phyloP scores from a whole-genome alignment of 1,140 invertebrate species.

The Drosophila asahinai region DNA sequence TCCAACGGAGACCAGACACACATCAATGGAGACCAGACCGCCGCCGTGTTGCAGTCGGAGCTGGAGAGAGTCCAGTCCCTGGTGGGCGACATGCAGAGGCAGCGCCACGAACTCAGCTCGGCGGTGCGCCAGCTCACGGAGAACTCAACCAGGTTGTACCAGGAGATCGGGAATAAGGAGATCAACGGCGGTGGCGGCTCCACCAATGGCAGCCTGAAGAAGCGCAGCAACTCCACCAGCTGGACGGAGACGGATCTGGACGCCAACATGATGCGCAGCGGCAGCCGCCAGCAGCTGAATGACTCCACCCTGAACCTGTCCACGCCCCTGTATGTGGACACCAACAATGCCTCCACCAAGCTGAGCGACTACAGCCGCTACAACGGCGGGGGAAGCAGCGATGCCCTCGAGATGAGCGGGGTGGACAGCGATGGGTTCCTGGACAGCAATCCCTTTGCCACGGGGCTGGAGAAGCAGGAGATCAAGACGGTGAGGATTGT shows the following conservation, averaged over 20 bases:
- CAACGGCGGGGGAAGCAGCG: conserved; percentile 70
- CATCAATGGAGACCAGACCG: conserved; percentile 86
- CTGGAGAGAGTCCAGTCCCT: conserved; percentile 92
- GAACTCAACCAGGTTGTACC: conserved; percentile 87
- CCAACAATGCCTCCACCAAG: conserved; percentile 81
- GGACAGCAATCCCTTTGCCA: conserved; percentile 87
- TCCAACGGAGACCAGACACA: conserved; percentile 48
- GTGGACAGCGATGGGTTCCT: conserved; percentile 86
- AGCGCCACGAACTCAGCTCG: conserved; percentile 92
- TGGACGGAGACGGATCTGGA: conserved; percentile 97
- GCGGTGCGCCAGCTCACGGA: conserved; percentile 93
- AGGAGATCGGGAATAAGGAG: conserved; percentile 83
- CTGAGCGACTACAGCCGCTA: conserved; percentile 77
- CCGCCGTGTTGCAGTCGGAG: conserved; percentile 91
- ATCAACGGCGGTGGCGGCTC: conserved; percentile 46
- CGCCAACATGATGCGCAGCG: conserved; percentile 86
- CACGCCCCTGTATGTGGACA: conserved; percentile 87
- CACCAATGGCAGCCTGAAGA: conserved; percentile 83
- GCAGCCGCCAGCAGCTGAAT: conserved; percentile 67
- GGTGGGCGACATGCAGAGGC: conserved; percentile 93
- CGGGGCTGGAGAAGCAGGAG: conserved; percentile 93
- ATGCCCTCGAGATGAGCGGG: conserved; percentile 78
- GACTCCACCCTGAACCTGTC: conserved; percentile 77
- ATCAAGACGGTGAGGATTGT: conserved; percentile 97
- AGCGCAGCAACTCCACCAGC: conserved; percentile 86